Evolutionary conservation across 2,888 invertebrate genomes (phyloP), one percentile per base, ranked within the genome.

Genomic region (Sarcophaga rosellei): DNA sequence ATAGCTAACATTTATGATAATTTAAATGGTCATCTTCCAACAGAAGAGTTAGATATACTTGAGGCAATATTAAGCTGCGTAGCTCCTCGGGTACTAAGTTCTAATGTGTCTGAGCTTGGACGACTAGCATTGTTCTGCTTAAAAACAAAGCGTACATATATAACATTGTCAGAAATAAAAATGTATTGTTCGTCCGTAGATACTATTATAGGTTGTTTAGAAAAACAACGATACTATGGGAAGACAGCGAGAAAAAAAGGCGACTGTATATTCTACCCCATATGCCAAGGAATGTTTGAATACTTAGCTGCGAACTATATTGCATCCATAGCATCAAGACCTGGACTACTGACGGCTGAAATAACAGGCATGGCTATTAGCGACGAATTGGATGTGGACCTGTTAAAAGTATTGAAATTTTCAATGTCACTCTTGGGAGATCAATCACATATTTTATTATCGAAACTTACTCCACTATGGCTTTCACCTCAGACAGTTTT

Each of bases 271-370:
- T 94, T 93, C 89, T 93, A 94, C 15, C 94, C 94, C 1, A 92
- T 94, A 59, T 94, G 94, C 89, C 92, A 94, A 70, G 93, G 94
- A 1, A 93, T 94, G 85, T 93, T 94, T 20, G 94, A 94, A 88
- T 94, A 94, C 88, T 90, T 94, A n/a, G 94, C 94, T 1, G 94
- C 94, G 1, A 94, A 94, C 88, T 94, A 94, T 89, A 92, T 94
- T n/a, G 93, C 94, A 0, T 94, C 94, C 0, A 91, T 94, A 6
- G 94, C 94, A 6, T 94, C 94, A 88, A 93, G 94, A 86, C 93
- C 94, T 0, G 94, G 94, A 70, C 93, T 94, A 20, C 90, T 94
- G 6, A 92, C 94, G 23, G 92, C 94, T 15, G 95, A 95, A 90
- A 91, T 95, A 76, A 90, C 90, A 2, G 91, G 91, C 0, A 85